phyloP scores from a whole-genome alignment of 2,797 vertebrate species.

The Lutjanus argentimaculatus region DNA sequence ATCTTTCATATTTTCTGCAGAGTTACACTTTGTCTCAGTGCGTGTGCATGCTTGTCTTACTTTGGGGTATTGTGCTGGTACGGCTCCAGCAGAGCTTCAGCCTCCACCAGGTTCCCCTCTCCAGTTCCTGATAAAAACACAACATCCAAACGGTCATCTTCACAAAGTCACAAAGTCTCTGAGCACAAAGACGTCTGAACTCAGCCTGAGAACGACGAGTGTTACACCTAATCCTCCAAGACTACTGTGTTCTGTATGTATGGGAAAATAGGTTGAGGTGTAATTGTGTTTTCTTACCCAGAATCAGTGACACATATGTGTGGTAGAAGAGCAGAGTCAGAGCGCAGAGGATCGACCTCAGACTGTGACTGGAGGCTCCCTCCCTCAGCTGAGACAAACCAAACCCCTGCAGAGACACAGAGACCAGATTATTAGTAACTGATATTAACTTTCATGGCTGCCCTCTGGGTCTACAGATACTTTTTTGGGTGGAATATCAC shows the following conservation, averaged over 20 bases:
- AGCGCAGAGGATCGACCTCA: constrained; percentile 91
- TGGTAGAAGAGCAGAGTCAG: constrained; percentile 95
- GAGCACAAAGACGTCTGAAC: no score
- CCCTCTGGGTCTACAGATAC: fast-evolving
- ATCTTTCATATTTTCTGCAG: not conserved
- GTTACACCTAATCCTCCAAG: no score
- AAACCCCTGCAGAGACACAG: constrained; percentile 83
- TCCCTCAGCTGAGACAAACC: constrained; percentile 93
- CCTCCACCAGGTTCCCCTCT: constrained; percentile 93
- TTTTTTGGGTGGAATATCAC: no score
- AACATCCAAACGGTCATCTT: not conserved
- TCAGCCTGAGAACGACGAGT: no score
- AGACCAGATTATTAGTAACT: not conserved
- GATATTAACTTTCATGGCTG: not conserved
- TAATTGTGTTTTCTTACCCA: constrained; percentile 85
- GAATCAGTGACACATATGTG: constrained; percentile 94
- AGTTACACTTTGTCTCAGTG: fast-evolving
- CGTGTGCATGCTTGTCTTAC: no score
- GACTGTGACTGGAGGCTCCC: constrained; percentile 89
- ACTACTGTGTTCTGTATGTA: no score
- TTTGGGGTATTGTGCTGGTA: constrained; percentile 93
- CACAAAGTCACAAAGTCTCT: not conserved
- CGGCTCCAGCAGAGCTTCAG: constrained; percentile 92
- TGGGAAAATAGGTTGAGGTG: not conserved
- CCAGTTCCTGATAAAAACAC: constrained; percentile 89